Conservation (phyloP, 1,140 invertebrate genomes). For the Artemia franciscana region DNA sequence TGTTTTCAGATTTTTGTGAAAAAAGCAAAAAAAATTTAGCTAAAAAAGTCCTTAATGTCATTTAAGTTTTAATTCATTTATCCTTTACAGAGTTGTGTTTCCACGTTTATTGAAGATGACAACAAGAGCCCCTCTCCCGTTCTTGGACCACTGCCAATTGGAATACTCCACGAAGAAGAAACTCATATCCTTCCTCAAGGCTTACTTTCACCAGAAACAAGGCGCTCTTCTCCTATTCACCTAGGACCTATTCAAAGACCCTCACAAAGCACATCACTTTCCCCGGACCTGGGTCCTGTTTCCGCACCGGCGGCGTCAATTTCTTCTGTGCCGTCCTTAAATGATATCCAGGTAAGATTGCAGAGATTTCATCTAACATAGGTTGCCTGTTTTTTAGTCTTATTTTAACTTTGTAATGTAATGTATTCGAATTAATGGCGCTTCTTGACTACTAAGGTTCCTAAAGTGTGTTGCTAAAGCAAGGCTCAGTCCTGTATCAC, state of each 20-base stretch:
- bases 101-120: not conserved
- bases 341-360: not conserved
- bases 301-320: not conserved
- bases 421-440: no score
- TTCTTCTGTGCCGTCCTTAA: not conserved
- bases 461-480: no score
- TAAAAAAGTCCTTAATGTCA: no score
- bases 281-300: not conserved
- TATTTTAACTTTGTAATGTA: no score
- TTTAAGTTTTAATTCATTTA: not conserved
- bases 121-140: not conserved
- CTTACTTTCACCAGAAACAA: not conserved
- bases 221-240: not conserved
- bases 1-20: no score
- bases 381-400: no score
- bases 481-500: no score
- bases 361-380: no score
- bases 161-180: not conserved
- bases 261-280: not conserved
- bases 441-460: no score
- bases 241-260: not conserved
- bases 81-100: not conserved
- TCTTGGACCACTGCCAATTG: not conserved
- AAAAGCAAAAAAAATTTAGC: no score
- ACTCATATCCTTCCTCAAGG: not conserved